Base-by-base conservation (phyloP, 2,113 vertebrate species). In the Tricholaema leucomelas region DNA sequence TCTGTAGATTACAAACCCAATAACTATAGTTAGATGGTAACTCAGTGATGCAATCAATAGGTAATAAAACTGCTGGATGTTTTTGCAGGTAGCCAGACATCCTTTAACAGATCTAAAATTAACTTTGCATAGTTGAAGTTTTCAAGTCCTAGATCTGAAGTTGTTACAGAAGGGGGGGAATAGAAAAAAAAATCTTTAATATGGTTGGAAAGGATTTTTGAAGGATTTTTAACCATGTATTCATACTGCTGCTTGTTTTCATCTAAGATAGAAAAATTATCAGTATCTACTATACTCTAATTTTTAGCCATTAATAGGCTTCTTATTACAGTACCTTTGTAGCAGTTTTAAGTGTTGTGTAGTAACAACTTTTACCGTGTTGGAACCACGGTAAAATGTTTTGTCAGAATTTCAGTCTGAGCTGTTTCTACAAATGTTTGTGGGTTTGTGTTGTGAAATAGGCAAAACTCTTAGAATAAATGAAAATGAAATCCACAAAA, bases 281-380 rank as follows among this genome's bases (percentile, higher is more conserved):
- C 35, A 27, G 5, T 65, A 13, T 17, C 59, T 59, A 12, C 15
- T 18, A 31, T 40, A 6, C 10, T 48, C 0, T 36, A 21, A 3
- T 36, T 72, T 82, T 86, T 46, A 79, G 35, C 58, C 21, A 48
- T 77, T 81, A 60, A 23, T 4, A 71, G 3, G 1, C 5, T 87
- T 24, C 15, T 63, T 81, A 20, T 54, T 58, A 20, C 13, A 71
- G 13, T 59, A 55, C 55, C 12, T 35, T 85, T 81, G 30, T 10
- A 44, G 12, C 20, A 44, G 21, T 76, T 76, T 60, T 61, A 85
- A 69, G 27, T 18, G 20, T 38, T 69, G 20, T 65, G 52, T 70
- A 54, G 35, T 59, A 63, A 74, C 20, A 33, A 15, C 33, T 81
- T 78, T 64, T 72, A 21, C 12, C 60, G n/a, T 60, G 35, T 23